phyloP scores from a whole-genome alignment of 2,888 invertebrate species.

The Andrena camellia region DNA sequence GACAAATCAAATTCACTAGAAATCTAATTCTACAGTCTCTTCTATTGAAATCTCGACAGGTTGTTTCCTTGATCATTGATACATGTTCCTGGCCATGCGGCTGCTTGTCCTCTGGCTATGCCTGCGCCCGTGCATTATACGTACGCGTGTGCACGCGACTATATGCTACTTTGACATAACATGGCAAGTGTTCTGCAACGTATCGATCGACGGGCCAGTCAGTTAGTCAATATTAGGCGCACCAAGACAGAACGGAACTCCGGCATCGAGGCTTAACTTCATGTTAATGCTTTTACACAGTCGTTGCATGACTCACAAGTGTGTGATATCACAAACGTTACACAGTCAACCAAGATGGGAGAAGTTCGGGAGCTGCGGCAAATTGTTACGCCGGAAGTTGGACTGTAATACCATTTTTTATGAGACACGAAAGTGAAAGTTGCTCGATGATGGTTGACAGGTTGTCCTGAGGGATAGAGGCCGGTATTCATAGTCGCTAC shows the following conservation, averaged over 20 bases:
- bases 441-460: neutral
- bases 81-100: slow-evolving; percentile 4
- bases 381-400: slow-evolving; percentile 20
- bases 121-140: neutral
- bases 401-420: slow-evolving; percentile 22
- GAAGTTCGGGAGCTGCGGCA: slow-evolving; percentile 5
- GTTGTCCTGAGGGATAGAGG: neutral
- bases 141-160: neutral
- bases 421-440: slow-evolving; percentile 16
- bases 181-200: slow-evolving; percentile 46
- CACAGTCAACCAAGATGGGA: neutral
- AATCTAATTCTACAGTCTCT: neutral
- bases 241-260: slow-evolving; percentile 39
- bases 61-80: slow-evolving; percentile 17
- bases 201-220: slow-evolving; percentile 54
- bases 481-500: too few relatives aligned
- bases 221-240: slow-evolving; percentile 56
- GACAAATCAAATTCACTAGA: too few relatives aligned
- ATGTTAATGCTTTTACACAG: slow-evolving; percentile 29
- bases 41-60: neutral
- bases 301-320: neutral
- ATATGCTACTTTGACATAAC: slow-evolving; percentile 33
- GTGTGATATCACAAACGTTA: neutral
- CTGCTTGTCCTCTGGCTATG: neutral
- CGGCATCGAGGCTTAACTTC: slow-evolving; percentile 49